Evolutionary conservation across 1,140 invertebrate species (phyloP).

Genomic region (Drosophila carrolli): DNA sequence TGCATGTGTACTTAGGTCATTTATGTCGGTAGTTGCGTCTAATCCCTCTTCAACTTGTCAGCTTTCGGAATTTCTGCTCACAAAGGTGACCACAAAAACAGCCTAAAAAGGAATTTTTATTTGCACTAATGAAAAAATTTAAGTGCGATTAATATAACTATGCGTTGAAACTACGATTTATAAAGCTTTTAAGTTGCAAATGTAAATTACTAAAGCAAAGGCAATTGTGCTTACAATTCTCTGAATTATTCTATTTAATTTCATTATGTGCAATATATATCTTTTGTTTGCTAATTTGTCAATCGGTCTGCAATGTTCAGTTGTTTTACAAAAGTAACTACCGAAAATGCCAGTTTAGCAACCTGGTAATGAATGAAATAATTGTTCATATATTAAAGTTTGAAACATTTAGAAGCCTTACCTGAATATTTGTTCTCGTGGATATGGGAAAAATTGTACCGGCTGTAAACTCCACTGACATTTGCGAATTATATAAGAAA

Average conservation of each 20-base stretch:
- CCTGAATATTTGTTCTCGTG: slow-evolving; percentile 45
- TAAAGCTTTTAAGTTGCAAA: neutral
- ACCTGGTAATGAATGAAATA: slow-evolving; percentile 17
- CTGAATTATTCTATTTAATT: neutral
- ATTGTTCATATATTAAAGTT: too few species aligned
- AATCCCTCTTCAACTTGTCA: slow-evolving; percentile 9
- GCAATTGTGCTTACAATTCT: neutral
- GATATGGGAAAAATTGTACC: slow-evolving; percentile 54
- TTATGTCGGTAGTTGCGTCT: slow-evolving; percentile 6
- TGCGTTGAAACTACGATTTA: neutral
- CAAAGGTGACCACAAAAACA: neutral
- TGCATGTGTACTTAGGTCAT: slow-evolving; percentile 21
- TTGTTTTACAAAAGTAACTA: slow-evolving; percentile 58
- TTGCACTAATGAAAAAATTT: neutral
- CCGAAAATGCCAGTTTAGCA: slow-evolving; percentile 52
- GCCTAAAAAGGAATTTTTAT: neutral
- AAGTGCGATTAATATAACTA: neutral
- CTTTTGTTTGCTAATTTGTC: neutral
- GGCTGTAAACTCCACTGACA: slow-evolving; percentile 43
- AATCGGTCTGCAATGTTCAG: slow-evolving; percentile 47
- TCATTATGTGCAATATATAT: neutral
- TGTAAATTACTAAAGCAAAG: too few species aligned
- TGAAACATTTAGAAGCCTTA: neutral
- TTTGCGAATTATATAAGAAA: slow-evolving; percentile 43
- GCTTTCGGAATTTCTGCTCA: neutral